Base-by-base conservation (phyloP, 2,888 invertebrate species). In the Sylvicola cinctus region DNA sequence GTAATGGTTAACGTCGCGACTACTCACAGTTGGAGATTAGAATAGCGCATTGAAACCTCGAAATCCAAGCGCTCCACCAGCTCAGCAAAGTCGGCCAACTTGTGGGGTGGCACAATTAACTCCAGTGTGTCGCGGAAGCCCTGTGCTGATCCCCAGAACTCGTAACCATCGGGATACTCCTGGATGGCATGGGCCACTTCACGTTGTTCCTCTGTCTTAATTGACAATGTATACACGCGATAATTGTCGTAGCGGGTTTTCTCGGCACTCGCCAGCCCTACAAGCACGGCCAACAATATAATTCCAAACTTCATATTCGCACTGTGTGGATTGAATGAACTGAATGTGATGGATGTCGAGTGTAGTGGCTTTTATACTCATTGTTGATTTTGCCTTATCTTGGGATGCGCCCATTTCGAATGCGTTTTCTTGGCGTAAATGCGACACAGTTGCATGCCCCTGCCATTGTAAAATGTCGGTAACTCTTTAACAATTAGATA, bases 131-230 rank as follows among this genome's bases (percentile, higher is more conserved):
- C 42, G 16, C 20, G 35, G 33, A 26, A n/a, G n/a, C n/a, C 55
- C 33, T 54, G 39, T 35, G 38, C 41, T 16, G 17, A 40, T 33
- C 15, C 38, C 38, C 36, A 39, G 34, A 36, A 46, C 36, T 30
- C 46, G 39, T 33, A 44, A 40, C 32, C 28, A n/a, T 35, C 27
- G 16, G 5, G 48, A 41, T 54, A 54, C n/a, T 14, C 13, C 33
- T 30, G 29, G 12, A 31, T 13, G 45, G 38, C 54, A 51, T 43
- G 54, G 44, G 40, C 66, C 38, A 32, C 45, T 14, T 60, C 44
- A 3, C 72, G 51, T 39, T 71, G 65, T 16, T 56, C 47, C 15
- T 62, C 54, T 8, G 58, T 57, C 26, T 48, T 41, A 1, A 71
- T 67, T 2, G 49, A 48, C n/a, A 54, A 38, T 32, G 48, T 47